Base-by-base conservation (phyloP, 2,888 invertebrate genomes). In the Pasiphila rectangulata region DNA sequence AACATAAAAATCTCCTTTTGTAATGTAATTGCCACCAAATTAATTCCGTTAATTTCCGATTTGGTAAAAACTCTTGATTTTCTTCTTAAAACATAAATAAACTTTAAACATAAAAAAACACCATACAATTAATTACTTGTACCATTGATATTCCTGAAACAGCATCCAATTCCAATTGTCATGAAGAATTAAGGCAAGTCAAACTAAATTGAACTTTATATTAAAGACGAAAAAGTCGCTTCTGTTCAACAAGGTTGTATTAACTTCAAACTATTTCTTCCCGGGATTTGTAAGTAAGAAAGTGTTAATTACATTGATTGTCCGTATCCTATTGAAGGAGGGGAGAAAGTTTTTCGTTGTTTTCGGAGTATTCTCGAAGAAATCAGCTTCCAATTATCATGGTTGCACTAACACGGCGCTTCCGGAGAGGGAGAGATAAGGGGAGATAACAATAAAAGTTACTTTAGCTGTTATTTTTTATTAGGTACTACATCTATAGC, bases 301-400 rank as follows among this genome's bases (percentile, higher is more conserved):
- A 51, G 59, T 54, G 59, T 51, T 59, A 59, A 59, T 59, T 43
- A 45, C 24, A 32, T 51, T 49, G 51, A 59, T 51, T 51, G 58
- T 52, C 35, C 35, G 30, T 53, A 59, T 53, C 56, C 56, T 34
- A 43, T 45, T 46, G 23, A 35, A 7, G 40, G 46, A 36, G 43
- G 46, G 45, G 45, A 53, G 52, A 48, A 53, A 53, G 54, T 51
- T 54, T 45, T 51, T 39, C 40, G 46, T 51, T 56, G 32, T 32
- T 32, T 32, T 32, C 17, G 32, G 17, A 32, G 32, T 32, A 32
- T 32, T 32, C 16, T 19, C 32, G 32, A 32, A 32, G 32, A 17
- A 32, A 59, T 59, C 54, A 56, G 54, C 45, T 47, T 42, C 34
- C 53, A 53, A 55, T 59, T 59, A 59, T 13, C 56, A 37, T 47